Conservation (phyloP, 2,797 vertebrate genomes). For the Lemur catta region DNA sequence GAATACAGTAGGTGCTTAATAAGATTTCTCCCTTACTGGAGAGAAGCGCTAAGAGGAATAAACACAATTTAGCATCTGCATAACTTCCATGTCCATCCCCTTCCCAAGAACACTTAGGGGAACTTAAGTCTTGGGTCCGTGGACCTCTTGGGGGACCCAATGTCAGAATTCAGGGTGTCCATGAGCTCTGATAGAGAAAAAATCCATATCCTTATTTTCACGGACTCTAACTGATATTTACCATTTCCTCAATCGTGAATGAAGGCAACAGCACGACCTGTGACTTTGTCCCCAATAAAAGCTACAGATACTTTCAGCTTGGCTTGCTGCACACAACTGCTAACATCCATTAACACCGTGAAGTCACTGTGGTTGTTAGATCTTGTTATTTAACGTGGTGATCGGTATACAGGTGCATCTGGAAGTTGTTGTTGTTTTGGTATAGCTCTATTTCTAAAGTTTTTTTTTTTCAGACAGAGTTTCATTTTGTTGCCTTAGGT, state of each 20-base stretch:
- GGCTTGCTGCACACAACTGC: background rate
- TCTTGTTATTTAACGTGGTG: background rate
- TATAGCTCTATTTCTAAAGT: background rate
- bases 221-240: background rate
- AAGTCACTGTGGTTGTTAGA: background rate
- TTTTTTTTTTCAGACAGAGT: background rate
- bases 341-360: accelerated
- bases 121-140: background rate
- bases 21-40: background rate
- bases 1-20: background rate
- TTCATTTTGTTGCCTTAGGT: too few relatives aligned
- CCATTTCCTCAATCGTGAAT: background rate
- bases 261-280: background rate
- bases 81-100: background rate
- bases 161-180: background rate
- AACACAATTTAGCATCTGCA: background rate
- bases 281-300: background rate
- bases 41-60: background rate
- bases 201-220: background rate
- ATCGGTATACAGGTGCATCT: background rate
- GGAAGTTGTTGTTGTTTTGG: background rate
- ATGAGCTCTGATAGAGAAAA: background rate
- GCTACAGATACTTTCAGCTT: background rate
- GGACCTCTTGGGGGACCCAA: background rate
- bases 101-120: background rate